These are phyloP conservation scores for Cinclus mexicanus DNA, from an alignment of 2,113 vertebrate species.

Conservation along the genomic window DNA sequence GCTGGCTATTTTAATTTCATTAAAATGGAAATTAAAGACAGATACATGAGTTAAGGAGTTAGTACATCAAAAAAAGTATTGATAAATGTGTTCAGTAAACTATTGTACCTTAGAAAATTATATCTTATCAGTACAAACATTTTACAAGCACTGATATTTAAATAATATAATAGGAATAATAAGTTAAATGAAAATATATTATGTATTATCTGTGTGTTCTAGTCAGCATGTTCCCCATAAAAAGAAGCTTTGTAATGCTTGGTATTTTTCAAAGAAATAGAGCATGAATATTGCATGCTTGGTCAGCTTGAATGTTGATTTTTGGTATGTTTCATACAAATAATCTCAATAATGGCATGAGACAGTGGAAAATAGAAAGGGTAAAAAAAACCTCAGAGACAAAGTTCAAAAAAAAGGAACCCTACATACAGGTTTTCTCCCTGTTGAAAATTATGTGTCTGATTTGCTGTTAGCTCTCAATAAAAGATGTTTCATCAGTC, in stretches of 20 bases:
- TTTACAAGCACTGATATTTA: neutral
- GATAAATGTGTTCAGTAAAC: neutral
- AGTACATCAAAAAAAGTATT: neutral
- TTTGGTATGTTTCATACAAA: neutral
- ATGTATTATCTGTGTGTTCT: neutral
- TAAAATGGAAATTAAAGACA: neutral
- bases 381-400: neutral
- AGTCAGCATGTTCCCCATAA: neutral
- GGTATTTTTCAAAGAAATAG: neutral
- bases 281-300: neutral
- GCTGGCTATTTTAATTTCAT: neutral
- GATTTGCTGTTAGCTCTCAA: neutral
- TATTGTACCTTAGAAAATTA: neutral
- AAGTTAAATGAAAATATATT: neutral
- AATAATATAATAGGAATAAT: neutral
- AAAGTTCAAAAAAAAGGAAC: neutral
- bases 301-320: neutral
- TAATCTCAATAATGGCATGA: neutral
- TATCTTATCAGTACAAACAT: fast-evolving
- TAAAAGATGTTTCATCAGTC: neutral
- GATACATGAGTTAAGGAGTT: neutral
- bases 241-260: neutral
- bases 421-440: neutral
- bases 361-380: neutral
- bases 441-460: neutral